Conservation (phyloP, 2,888 invertebrate genomes). For the Candidula unifasciata region DNA sequence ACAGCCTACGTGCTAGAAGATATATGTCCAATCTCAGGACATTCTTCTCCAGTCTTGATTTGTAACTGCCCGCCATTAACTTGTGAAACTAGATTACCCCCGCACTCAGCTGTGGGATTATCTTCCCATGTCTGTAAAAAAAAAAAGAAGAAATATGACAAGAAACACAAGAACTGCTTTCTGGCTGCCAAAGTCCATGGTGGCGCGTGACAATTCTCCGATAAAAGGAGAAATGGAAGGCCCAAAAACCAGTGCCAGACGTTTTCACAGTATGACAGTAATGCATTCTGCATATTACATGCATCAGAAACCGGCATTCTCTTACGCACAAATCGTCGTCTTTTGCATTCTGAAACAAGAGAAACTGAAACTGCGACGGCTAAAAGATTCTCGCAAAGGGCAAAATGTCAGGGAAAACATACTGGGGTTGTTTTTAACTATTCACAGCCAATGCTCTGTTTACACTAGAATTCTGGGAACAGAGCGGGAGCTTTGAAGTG, state of each 20-base stretch:
- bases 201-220: neutral
- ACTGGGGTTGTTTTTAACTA: neutral
- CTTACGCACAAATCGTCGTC: neutral
- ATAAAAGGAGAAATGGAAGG: neutral
- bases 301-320: neutral
- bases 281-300: neutral
- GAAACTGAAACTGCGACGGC: neutral
- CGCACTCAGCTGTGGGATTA: too few species aligned
- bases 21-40: too few species aligned
- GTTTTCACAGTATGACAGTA: conserved; percentile 2
- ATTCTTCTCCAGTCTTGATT: too few species aligned
- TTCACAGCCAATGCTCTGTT: neutral
- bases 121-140: too few species aligned
- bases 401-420: neutral
- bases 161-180: neutral
- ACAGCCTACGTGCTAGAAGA: too few species aligned
- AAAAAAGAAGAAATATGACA: too few species aligned
- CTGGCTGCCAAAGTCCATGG: neutral
- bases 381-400: neutral
- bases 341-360: neutral
- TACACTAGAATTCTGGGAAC: neutral
- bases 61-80: too few species aligned
- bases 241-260: neutral
- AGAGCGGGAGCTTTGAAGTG: neutral
- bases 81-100: too few species aligned